Conservation (phyloP, 2,888 invertebrate genomes). For the Resseliella maxima region DNA sequence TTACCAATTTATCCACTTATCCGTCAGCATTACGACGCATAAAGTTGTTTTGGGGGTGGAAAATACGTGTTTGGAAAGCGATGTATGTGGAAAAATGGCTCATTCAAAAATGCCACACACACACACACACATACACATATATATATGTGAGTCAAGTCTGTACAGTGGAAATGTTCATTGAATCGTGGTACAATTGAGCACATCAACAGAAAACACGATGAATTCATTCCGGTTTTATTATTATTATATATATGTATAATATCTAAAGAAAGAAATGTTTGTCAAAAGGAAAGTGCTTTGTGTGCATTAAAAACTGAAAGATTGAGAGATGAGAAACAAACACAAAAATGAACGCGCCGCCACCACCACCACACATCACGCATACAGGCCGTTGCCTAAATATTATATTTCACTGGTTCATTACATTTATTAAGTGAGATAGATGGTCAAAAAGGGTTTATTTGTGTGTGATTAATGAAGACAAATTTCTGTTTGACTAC, state of each 20-base stretch:
- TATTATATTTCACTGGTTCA: conserved; percentile 39
- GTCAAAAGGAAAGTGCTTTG: background rate
- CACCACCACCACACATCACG: background rate
- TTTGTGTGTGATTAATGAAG: conserved; percentile 55
- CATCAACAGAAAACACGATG: background rate
- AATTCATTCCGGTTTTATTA: background rate
- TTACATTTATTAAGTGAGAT: conserved; percentile 53
- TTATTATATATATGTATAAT: background rate
- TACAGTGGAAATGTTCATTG: background rate
- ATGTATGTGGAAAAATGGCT: conserved; percentile 4
- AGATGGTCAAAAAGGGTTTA: conserved; percentile 54
- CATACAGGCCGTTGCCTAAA: background rate
- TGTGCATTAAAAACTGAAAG: conserved; percentile 22
- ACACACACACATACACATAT: too few species aligned
- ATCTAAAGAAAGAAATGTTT: background rate
- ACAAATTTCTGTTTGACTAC: conserved; percentile 39
- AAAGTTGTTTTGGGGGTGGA: background rate
- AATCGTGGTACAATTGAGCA: background rate
- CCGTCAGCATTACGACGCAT: conserved; percentile 49
- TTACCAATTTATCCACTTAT: conserved; percentile 50
- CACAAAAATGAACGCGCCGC: too few species aligned
- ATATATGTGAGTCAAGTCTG: too few species aligned
- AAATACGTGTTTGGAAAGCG: conserved; percentile 7
- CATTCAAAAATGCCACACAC: background rate
- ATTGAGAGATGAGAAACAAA: background rate